Evolutionary conservation across 2,888 invertebrate genomes (phyloP).

Genomic region (Dermolepida albohirtum): DNA sequence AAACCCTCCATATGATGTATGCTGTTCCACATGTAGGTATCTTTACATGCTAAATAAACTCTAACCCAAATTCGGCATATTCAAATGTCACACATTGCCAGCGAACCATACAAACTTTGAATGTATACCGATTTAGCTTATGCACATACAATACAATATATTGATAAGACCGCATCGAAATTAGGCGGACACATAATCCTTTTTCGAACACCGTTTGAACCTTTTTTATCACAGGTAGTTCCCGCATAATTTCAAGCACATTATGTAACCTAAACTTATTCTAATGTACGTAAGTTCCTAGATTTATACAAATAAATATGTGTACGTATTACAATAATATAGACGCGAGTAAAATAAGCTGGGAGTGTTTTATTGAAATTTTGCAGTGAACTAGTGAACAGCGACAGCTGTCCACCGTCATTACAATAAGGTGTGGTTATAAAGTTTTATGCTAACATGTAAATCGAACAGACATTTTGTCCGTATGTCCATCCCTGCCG

Average conservation of each 20-base stretch:
- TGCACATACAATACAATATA: not conserved
- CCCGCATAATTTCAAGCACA: conserved; percentile 32
- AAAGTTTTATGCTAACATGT: conserved; percentile 30
- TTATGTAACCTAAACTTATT: conserved; percentile 16
- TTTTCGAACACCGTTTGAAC: conserved; percentile 29
- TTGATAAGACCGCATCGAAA: conserved; percentile 19
- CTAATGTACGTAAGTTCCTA: not conserved
- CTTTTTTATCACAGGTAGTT: conserved; percentile 35
- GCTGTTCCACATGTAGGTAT: conserved; percentile 17
- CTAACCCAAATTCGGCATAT: conserved; percentile 54
- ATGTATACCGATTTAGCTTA: not conserved
- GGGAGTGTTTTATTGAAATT: conserved; percentile 32
- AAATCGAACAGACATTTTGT: conserved; percentile 29
- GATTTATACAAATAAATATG: conserved; percentile 11
- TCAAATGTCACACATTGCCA: conserved; percentile 53
- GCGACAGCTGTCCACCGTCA: conserved; percentile 36
- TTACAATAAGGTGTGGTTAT: conserved; percentile 32
- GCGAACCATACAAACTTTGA: conserved; percentile 38
- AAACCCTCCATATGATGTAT: conserved; percentile 19
- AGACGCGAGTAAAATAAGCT: not conserved
- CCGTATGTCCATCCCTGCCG: conserved; percentile 33
- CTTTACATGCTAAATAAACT: conserved; percentile 35
- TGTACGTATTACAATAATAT: conserved; percentile 22
- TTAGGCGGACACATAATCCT: conserved; percentile 38
- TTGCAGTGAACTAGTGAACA: conserved; percentile 22